A percentile compares a stretch with the other conserved stretches of the same genome.
Conservation (phyloP, 2,797 vertebrate species). For the Chaenodraco wilsoni region DNA sequence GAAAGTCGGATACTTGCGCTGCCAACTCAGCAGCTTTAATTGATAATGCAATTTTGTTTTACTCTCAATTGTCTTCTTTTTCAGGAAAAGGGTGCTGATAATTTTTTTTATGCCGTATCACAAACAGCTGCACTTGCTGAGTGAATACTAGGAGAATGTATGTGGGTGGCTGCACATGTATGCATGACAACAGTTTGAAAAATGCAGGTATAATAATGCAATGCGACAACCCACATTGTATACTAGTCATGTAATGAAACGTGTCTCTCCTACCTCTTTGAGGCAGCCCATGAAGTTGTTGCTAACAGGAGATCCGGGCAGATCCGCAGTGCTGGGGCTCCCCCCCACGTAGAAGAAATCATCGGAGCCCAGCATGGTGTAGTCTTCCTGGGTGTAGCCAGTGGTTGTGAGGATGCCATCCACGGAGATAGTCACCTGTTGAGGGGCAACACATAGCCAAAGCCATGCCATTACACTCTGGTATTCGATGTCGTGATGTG, state of each 20-base stretch:
- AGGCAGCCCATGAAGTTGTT: constrained; percentile 99
- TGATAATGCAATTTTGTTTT: constrained; percentile 70
- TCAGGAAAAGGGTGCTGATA: constrained; percentile 33
- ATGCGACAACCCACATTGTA: neutral
- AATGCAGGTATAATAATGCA: neutral
- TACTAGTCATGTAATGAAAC: constrained; percentile 5
- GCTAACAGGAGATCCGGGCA: constrained; percentile 98
- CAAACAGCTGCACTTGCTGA: constrained; percentile 10
- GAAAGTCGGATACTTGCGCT: constrained; percentile 65
- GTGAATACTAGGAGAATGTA: neutral
- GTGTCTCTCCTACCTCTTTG: constrained; percentile 89
- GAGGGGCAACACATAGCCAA: constrained; percentile 91
- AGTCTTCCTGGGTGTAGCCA: constrained; percentile 99
- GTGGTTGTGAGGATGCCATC: constrained; percentile 99
- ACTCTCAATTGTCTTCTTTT: constrained; percentile 6
- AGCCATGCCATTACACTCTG: constrained; percentile 79
- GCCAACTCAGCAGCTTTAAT: constrained; percentile 74
- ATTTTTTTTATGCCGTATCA: constrained; percentile 26
- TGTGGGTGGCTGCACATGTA: neutral
- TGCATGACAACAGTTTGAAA: neutral
- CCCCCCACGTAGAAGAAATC: constrained; percentile 99
- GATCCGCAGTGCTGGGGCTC: constrained; percentile 98
- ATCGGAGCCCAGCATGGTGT: constrained; percentile 99
- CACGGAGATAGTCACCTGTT: constrained; percentile 98
- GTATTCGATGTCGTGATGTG: constrained; percentile 39